Base-by-base conservation (phyloP, 2,113 vertebrate species). In the Perccottus glenii region DNA sequence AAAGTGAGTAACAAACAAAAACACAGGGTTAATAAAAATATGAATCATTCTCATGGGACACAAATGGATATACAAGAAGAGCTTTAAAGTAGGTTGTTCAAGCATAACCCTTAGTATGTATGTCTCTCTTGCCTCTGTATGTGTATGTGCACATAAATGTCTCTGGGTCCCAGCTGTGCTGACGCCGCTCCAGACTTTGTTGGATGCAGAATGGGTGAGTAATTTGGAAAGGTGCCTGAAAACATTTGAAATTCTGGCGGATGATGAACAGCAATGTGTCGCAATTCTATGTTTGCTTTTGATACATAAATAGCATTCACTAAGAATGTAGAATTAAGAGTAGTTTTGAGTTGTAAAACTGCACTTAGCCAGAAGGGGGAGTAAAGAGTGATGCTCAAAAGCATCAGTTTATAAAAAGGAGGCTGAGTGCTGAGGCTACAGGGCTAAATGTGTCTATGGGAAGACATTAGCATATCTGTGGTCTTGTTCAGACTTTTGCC, bases 21-120 rank as follows among this genome's bases (percentile, higher is more conserved):
- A 27, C 19, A 27, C 19, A 27, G 19, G 19, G 3, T 1, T 27
- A 27, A 27, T 27, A 27, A 27, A 27, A 27, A 27, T 27, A 27
- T 43, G 53, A 11, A 36, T 15, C 3, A 61, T 11, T 78, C 62
- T 51, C 14, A 1, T 49, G 51, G 44, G 60, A 43, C 33, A 35
- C 36, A 77, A 53, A 70, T 52, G 33, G n/a, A 52, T 45, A 10
- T 33, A 11, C 67, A 84, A 81, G 80, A 50, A 79, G 55, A 59
- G 67, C 42, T 44, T 1, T 35, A 64, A 19, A 68, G 64, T 66
- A 42, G 73, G 19, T 3, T 27, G 19, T 27, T 27, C 19, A 27
- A 27, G 19, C 3, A 27, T 27, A 27, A 27, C 3, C 19, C 19
- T 27, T 27, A 27, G 19, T 27, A 27, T 27, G 19, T 27, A 27